Percentiles rank a stretch among this genome's conserved stretches.
phyloP scores from a whole-genome alignment of 1,140 invertebrate species.

The Anoplophora glabripennis region DNA sequence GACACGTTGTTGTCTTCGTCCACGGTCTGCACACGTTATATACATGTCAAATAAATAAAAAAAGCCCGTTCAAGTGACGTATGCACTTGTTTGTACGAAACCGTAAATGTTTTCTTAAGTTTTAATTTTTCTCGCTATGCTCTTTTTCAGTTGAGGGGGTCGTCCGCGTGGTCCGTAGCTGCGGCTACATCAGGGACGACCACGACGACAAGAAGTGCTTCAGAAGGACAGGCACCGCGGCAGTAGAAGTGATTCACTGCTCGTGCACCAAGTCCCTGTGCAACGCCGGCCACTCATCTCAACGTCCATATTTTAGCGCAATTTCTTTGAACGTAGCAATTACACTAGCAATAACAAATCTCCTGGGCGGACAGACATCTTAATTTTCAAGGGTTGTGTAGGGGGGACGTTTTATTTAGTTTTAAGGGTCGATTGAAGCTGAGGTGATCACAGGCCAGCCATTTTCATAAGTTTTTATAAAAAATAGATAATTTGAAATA shows the following conservation, averaged over 20 bases:
- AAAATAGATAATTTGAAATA: too few species aligned
- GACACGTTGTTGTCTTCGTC: too few species aligned
- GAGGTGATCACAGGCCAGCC: too few species aligned
- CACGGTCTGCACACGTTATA: too few species aligned
- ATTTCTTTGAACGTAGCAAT: not conserved
- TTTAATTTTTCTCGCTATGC: too few species aligned
- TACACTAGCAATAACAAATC: not conserved
- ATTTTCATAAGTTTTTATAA: too few species aligned
- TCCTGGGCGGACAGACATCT: not conserved
- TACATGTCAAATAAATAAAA: too few species aligned
- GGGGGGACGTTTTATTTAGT: not conserved
- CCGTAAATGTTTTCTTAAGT: too few species aligned
- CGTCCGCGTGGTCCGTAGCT: constrained; percentile 67
- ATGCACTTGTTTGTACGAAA: too few species aligned
- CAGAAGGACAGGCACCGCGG: constrained; percentile 67
- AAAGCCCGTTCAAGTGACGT: too few species aligned
- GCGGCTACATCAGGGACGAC: constrained; percentile 68
- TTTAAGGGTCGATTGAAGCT: not conserved
- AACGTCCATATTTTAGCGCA: not conserved
- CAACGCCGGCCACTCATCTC: constrained; percentile 50
- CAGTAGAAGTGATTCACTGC: constrained; percentile 71
- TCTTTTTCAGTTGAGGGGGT: constrained; percentile 68
- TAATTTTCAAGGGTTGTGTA: not conserved
- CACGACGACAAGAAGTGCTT: constrained; percentile 60
- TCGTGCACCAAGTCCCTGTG: constrained; percentile 71